Percentiles rank a stretch among this genome's conserved stretches.
Conservation (phyloP, 2,797 vertebrate species). For the Lacerta viridis region DNA sequence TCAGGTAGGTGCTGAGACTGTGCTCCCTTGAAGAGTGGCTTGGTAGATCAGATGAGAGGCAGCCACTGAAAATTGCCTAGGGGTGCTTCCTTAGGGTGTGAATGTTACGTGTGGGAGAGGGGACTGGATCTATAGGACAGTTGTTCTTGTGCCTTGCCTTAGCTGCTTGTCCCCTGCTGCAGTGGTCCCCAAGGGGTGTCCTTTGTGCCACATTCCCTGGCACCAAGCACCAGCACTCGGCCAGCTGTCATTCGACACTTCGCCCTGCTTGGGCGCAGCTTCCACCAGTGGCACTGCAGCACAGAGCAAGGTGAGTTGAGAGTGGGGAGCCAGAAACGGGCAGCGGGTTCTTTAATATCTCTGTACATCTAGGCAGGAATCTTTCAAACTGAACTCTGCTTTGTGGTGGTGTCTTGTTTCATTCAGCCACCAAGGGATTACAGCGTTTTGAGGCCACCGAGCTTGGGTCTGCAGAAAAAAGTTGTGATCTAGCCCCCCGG, state of each 20-base stretch:
- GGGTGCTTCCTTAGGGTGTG: neutral
- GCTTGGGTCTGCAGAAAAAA: constrained; percentile 82
- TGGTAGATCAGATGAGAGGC: neutral
- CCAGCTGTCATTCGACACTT: constrained; percentile 86
- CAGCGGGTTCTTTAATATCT: neutral
- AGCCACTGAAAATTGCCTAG: neutral
- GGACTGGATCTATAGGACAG: neutral
- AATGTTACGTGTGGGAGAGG: neutral
- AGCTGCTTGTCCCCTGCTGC: constrained; percentile 43
- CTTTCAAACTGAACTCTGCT: neutral
- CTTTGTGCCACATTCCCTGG: constrained; percentile 84
- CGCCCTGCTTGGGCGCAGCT: constrained; percentile 92
- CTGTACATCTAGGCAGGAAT: neutral
- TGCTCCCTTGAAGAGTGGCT: neutral
- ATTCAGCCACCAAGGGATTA: constrained; percentile 92
- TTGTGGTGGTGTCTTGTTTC: constrained; percentile 1
- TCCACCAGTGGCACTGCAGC: constrained; percentile 94
- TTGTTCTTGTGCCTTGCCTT: neutral
- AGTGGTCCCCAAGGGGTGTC: constrained; percentile 80
- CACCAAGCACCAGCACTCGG: constrained; percentile 80
- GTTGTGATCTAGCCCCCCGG: constrained; percentile 86
- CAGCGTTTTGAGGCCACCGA: constrained; percentile 96
- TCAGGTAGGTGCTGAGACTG: constrained; percentile 79
- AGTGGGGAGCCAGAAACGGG: accelerated
- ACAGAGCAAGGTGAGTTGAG: constrained; percentile 89